Conservation (phyloP, 2,888 invertebrate species). For the Pherbina coryleti region DNA sequence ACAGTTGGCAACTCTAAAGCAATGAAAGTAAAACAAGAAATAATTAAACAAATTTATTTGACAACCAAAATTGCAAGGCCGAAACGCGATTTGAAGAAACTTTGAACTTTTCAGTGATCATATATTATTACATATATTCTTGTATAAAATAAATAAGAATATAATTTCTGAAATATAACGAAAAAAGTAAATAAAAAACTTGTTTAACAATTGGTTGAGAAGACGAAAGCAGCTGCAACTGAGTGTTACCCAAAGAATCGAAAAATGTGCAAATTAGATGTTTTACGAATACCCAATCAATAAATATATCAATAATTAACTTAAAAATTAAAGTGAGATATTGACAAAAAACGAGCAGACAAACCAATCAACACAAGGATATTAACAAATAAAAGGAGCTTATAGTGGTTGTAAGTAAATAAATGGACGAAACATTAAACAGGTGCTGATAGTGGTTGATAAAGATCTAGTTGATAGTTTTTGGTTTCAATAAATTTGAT, state of each 20-base stretch:
- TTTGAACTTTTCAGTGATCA: not conserved
- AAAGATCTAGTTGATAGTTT: too few species aligned
- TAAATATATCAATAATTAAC: slow-evolving; percentile 18
- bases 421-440: not conserved
- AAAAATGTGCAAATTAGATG: not conserved
- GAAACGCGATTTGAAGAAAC: not conserved
- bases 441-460: too few species aligned
- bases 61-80: not conserved
- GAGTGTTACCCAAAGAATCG: not conserved
- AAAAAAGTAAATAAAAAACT: too few species aligned
- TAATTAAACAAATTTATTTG: not conserved
- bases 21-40: not conserved
- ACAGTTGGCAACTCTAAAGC: not conserved
- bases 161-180: too few species aligned
- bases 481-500: too few species aligned
- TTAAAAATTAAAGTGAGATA: not conserved
- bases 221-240: not conserved
- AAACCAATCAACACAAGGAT: not conserved
- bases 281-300: not conserved
- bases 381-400: not conserved
- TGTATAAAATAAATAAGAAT: not conserved
- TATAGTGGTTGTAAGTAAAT: not conserved
- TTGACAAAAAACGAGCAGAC: not conserved
- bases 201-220: too few species aligned
- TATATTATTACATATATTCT: too few species aligned